Conservation (phyloP, 2,888 invertebrate genomes). For the Pyrocoelia pectoralis region DNA sequence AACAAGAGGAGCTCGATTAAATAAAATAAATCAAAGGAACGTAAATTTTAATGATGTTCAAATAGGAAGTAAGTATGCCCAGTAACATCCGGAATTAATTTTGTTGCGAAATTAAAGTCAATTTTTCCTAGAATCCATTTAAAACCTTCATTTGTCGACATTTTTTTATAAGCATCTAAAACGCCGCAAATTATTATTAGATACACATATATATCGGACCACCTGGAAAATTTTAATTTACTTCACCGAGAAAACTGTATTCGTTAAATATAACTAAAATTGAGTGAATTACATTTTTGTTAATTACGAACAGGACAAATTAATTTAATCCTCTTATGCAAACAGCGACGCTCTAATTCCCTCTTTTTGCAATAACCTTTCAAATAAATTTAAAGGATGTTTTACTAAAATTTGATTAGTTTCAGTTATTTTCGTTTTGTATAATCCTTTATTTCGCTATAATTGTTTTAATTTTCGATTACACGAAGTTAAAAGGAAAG, state of each 20-base stretch:
- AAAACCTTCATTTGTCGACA: background rate
- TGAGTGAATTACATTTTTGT: conserved; percentile 10
- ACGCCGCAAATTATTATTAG: background rate
- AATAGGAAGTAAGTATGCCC: background rate
- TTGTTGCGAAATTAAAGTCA: background rate
- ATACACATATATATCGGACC: background rate
- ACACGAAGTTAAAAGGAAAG: conserved; percentile 12
- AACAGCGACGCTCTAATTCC: background rate
- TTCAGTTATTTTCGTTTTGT: conserved; percentile 1
- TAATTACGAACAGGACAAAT: conserved; percentile 16
- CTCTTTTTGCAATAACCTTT: conserved; percentile 11
- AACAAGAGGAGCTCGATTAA: background rate
- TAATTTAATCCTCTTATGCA: conserved; percentile 12
- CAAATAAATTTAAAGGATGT: conserved; percentile 16
- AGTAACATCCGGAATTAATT: background rate
- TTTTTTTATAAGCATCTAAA: background rate
- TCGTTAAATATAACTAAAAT: conserved; percentile 14
- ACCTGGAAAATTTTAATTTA: background rate
- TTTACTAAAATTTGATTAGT: conserved; percentile 17
- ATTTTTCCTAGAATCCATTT: background rate
- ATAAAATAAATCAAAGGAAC: conserved; percentile 4
- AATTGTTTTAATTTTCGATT: conserved; percentile 20
- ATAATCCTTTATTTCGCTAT: conserved; percentile 8
- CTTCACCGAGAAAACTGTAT: background rate
- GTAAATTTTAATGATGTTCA: conserved; percentile 1